A percentile compares a stretch with the other conserved stretches of the same genome.
These are phyloP conservation scores for Potorous gilbertii DNA, from an alignment of 2,797 vertebrate genomes.

Conservation along the genomic window DNA sequence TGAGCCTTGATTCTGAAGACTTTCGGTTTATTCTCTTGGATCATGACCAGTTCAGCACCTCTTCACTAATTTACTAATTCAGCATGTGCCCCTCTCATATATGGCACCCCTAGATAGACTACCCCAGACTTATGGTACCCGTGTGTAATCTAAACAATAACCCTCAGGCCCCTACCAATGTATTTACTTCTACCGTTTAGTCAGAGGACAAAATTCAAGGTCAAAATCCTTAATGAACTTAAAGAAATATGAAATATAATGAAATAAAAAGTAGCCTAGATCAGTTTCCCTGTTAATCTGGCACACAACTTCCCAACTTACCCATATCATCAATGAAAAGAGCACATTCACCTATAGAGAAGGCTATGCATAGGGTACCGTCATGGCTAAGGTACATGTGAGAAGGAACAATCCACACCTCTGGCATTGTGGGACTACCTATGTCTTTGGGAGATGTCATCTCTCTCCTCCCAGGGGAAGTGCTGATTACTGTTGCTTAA, in stretches of 20 bases:
- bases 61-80: no score
- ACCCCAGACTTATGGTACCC: background rate
- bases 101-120: background rate
- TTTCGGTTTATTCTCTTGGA: background rate
- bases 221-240: background rate
- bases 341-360: background rate
- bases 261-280: background rate
- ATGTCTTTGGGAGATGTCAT: background rate
- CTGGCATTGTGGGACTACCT: background rate
- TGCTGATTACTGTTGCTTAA: background rate
- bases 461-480: background rate
- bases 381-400: background rate
- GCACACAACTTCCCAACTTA: background rate
- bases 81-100: background rate
- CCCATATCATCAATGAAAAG: background rate
- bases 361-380: background rate
- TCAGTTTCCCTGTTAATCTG: background rate
- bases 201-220: background rate
- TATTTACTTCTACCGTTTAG: background rate
- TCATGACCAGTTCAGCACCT: background rate
- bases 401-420: background rate
- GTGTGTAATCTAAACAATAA: background rate
- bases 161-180: background rate
- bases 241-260: background rate
- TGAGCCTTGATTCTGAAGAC: background rate